These are phyloP conservation scores for Pammene fasciana DNA, from an alignment of 2,888 invertebrate genomes.

Conservation along the genomic window DNA sequence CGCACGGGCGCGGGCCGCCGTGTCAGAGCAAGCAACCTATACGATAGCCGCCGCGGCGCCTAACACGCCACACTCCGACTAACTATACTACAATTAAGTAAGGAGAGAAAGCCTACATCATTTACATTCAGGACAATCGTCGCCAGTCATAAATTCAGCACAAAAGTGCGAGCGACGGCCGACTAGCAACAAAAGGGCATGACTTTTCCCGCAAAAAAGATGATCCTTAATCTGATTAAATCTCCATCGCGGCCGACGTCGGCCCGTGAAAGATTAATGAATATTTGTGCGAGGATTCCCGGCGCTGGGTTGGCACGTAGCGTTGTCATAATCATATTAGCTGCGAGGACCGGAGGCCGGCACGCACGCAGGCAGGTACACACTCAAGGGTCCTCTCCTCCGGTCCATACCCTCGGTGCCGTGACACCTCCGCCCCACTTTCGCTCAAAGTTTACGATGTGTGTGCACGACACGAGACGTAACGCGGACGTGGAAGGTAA, in stretches of 20 bases:
- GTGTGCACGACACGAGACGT: slow-evolving; percentile 47
- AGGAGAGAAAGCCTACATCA: slow-evolving; percentile 49
- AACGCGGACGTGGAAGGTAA: slow-evolving; percentile 34
- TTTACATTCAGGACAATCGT: slow-evolving; percentile 79
- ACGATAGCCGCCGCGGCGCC: slow-evolving; percentile 69
- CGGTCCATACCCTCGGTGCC: slow-evolving; percentile 44
- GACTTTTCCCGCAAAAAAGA: slow-evolving; percentile 82
- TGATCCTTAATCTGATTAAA: slow-evolving; percentile 84
- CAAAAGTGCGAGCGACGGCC: slow-evolving; percentile 79
- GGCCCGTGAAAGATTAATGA: slow-evolving; percentile 84
- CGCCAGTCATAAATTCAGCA: slow-evolving; percentile 78
- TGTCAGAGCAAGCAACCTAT: slow-evolving; percentile 43
- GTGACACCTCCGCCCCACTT: slow-evolving; percentile 53
- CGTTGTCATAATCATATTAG: slow-evolving; percentile 83
- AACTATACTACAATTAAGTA: slow-evolving; percentile 32
- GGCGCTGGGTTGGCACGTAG: slow-evolving; percentile 81
- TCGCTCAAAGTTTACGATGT: slow-evolving; percentile 58
- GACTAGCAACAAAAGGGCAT: slow-evolving; percentile 81
- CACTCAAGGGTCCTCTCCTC: slow-evolving; percentile 51
- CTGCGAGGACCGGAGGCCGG: slow-evolving; percentile 70
- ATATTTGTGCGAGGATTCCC: slow-evolving; percentile 83
- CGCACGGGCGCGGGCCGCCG: slow-evolving; percentile 45
- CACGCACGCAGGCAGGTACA: slow-evolving; percentile 66
- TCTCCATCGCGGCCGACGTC: slow-evolving; percentile 83
- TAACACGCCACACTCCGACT: slow-evolving; percentile 41